Conservation (phyloP, 2,888 invertebrate genomes). For the Odiellus spinosus region DNA sequence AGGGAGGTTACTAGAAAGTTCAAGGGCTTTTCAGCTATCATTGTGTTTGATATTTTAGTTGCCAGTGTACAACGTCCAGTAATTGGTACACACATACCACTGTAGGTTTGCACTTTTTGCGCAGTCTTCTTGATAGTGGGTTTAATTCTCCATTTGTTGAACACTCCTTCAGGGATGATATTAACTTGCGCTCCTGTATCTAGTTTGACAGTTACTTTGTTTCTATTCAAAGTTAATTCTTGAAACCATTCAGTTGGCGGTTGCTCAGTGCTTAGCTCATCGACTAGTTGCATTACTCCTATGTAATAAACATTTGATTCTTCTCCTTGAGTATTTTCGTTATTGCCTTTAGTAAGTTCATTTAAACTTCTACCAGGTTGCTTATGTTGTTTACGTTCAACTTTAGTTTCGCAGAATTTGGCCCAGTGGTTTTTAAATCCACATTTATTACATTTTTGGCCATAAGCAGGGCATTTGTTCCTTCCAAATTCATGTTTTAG, state of each 20-base stretch:
- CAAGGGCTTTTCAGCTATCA: not conserved
- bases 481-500: not conserved
- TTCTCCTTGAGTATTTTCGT: no score
- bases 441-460: constrained; percentile 2
- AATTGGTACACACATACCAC: constrained; percentile 1
- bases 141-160: not conserved
- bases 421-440: constrained; percentile 8
- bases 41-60: not conserved
- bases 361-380: no score
- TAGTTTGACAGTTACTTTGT: constrained; percentile 1
- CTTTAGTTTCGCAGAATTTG: constrained; percentile 1
- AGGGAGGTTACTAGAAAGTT: not conserved
- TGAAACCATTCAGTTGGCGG: not conserved
- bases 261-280: no score
- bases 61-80: not conserved
- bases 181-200: constrained; percentile 8
- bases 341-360: no score
- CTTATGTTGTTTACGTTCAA: not conserved
- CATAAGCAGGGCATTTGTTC: constrained; percentile 2
- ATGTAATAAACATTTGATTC: no score
- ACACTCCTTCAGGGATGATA: constrained; percentile 1
- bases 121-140: not conserved
- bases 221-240: constrained; percentile 1
- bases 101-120: constrained; percentile 1
- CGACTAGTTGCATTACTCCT: no score